phyloP scores from a whole-genome alignment of 2,888 invertebrate species.

The Rhagonycha fulva region DNA sequence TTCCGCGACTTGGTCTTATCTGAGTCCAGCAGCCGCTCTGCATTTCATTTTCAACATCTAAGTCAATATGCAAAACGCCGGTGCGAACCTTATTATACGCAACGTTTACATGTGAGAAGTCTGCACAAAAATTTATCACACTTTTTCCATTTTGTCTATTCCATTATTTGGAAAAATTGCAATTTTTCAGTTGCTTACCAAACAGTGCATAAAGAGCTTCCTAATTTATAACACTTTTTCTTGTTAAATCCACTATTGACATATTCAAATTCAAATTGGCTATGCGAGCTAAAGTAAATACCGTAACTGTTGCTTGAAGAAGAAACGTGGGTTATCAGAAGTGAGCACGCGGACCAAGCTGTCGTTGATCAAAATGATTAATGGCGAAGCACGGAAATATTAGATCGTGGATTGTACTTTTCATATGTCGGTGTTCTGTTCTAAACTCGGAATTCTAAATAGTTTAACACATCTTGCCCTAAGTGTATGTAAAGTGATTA shows the following conservation, averaged over 20 bases:
- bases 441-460: slow-evolving; percentile 35
- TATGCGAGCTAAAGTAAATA: slow-evolving; percentile 32
- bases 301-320: slow-evolving; percentile 30
- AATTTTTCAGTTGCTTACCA: neutral
- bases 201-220: neutral
- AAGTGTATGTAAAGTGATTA: slow-evolving; percentile 24
- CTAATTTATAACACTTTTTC: neutral
- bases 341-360: slow-evolving; percentile 46
- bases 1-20: slow-evolving; percentile 47
- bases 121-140: neutral
- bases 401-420: slow-evolving; percentile 46
- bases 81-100: slow-evolving; percentile 29
- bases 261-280: slow-evolving; percentile 31
- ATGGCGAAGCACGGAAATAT: slow-evolving; percentile 49
- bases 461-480: slow-evolving; percentile 26
- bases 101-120: slow-evolving; percentile 32
- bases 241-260: slow-evolving; percentile 37
- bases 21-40: slow-evolving; percentile 47
- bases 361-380: slow-evolving; percentile 51
- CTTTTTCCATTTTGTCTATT: slow-evolving; percentile 1
- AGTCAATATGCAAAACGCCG: slow-evolving; percentile 46
- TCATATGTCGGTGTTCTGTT: slow-evolving; percentile 36
- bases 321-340: slow-evolving; percentile 43
- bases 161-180: neutral
- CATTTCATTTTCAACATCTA: slow-evolving; percentile 42